Base-by-base conservation (phyloP, 2,888 invertebrate genomes). In the Chydorus sphaericus region DNA sequence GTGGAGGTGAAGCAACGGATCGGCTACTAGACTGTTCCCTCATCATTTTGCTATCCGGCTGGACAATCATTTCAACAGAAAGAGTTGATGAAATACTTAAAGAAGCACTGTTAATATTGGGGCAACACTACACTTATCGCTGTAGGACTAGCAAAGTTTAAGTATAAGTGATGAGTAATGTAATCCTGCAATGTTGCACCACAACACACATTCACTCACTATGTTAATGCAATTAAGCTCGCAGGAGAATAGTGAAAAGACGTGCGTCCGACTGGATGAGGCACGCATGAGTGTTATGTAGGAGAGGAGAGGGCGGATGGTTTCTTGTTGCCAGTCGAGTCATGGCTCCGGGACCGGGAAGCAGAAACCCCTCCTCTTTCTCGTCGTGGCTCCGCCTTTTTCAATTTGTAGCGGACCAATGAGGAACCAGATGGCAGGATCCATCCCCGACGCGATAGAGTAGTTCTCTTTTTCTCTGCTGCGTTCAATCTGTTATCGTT, bases 361-460 rank as follows among this genome's bases (percentile, higher is more conserved):
- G 14, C 18, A 44, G 20, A 6, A 20, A 23, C 44, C 28, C 44
- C 44, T 26, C 44, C 44, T n/a, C 23, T 44, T 28, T 28, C 14
- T 14, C 26, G 11, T 2, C 14, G 23, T 2, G 44, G 8, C 44
- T 44, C 44, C 44, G 23, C 44, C 44, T 44, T 44, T 44, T 44
- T 44, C 44, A 44, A 44, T 44, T 44, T 44, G n/a, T 28, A 44
- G 23, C 44, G 26, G 44, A 44, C 44, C 44, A 44, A 44, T 44
- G 14, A 28, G 44, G 26, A 28, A 6, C 26, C 44, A 44, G 44
- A 44, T 28, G 44, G 44, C 26, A 11, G 26, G 44, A 44, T 44
- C 28, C 26, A n/a, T n/a, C n/a, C n/a, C n/a, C n/a, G n/a, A n/a
- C n/a, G n/a, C n/a, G n/a, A n/a, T n/a, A n/a, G n/a, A n/a, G n/a